Conservation (phyloP, 2,797 vertebrate genomes). For the Tiaroga cobitis region DNA sequence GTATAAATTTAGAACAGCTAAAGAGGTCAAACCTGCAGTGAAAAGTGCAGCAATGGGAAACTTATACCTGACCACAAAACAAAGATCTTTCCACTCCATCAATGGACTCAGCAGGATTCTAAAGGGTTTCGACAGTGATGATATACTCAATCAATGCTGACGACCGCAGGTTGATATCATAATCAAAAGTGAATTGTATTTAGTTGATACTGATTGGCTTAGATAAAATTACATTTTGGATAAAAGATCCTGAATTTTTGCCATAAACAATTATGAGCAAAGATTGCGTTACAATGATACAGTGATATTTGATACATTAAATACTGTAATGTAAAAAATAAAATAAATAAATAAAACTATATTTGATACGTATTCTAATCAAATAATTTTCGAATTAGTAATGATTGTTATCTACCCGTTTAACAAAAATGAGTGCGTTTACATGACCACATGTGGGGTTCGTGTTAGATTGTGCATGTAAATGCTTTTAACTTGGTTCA, state of each 20-base stretch:
- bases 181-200: background rate
- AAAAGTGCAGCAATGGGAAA: constrained; percentile 36
- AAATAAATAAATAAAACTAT: background rate
- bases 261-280: background rate
- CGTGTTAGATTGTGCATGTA: too few species aligned
- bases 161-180: background rate
- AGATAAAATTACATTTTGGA: background rate
- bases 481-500: background rate
- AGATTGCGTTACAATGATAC: background rate
- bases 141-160: background rate
- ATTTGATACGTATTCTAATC: background rate
- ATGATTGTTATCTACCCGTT: background rate
- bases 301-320: background rate
- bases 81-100: constrained; percentile 12
- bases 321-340: background rate
- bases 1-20: constrained; percentile 48
- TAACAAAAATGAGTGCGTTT: background rate
- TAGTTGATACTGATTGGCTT: background rate
- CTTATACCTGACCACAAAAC: constrained; percentile 24
- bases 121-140: constrained; percentile 7
- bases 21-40: constrained; percentile 48
- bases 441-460: background rate
- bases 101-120: background rate
- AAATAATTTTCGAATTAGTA: background rate
- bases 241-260: background rate